Conservation (phyloP, 2,797 vertebrate genomes). For the Sebastes trivittatus region DNA sequence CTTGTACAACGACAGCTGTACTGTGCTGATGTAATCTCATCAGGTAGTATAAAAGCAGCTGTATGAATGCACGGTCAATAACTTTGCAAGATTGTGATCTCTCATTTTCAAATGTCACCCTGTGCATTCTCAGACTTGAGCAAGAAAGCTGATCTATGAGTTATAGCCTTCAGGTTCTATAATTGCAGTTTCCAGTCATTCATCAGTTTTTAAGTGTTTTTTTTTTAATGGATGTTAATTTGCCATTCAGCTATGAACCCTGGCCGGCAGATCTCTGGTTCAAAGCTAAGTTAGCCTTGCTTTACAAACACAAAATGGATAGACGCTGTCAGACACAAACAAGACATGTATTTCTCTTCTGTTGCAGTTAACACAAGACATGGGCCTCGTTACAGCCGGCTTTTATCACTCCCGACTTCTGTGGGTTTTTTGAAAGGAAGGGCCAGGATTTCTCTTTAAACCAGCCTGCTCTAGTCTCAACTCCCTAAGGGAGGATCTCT, state of each 20-base stretch:
- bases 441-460: background rate
- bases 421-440: background rate
- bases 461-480: background rate
- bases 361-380: background rate
- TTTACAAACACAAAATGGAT: background rate
- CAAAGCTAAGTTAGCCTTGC: background rate
- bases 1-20: background rate
- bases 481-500: slow-evolving; percentile 3
- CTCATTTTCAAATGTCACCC: background rate
- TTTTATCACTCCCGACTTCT: background rate
- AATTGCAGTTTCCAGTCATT: background rate
- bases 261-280: background rate
- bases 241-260: background rate
- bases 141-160: background rate
- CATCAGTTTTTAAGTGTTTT: background rate
- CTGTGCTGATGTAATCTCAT: background rate
- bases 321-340: too few species aligned
- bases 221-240: background rate
- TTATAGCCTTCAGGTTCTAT: background rate
- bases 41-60: background rate
- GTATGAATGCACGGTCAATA: background rate
- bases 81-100: background rate
- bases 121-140: background rate
- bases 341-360: background rate
- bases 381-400: background rate